phyloP scores from a whole-genome alignment of 2,113 vertebrate species.

The Trogon surrucura region DNA sequence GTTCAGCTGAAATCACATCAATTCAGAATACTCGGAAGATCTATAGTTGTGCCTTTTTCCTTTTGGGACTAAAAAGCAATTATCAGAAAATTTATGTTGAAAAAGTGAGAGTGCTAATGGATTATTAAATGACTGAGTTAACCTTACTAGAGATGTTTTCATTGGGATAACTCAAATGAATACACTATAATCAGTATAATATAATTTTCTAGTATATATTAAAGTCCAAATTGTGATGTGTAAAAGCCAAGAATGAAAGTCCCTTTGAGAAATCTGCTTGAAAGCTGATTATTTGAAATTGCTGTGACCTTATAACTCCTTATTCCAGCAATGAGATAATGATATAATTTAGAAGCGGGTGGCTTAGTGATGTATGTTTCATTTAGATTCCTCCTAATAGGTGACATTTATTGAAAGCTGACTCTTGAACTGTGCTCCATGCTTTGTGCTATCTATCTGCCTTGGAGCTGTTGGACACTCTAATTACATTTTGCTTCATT shows the following conservation, averaged over 20 bases:
- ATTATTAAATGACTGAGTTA: conserved; percentile 59
- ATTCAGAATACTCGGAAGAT: neutral
- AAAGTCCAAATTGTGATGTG: conserved; percentile 8
- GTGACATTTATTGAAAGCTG: conserved; percentile 55
- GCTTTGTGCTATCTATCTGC: conserved; percentile 48
- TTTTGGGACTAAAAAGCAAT: conserved; percentile 27
- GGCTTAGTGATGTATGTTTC: conserved; percentile 4
- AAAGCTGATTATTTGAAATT: conserved; percentile 42
- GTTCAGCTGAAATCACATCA: neutral
- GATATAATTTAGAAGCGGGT: neutral
- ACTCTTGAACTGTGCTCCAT: conserved; percentile 22
- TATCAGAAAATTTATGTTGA: conserved; percentile 14
- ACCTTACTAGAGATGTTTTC: conserved; percentile 54
- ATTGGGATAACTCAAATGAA: conserved; percentile 60
- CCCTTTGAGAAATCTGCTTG: conserved; percentile 9
- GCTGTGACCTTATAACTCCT: conserved; percentile 7
- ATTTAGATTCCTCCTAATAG: conserved; percentile 39
- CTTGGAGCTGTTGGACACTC: conserved; percentile 1
- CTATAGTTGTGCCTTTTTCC: neutral
- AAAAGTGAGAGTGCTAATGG: conserved; percentile 53
- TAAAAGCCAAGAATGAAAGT: conserved; percentile 44
- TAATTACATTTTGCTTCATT: conserved; percentile 76
- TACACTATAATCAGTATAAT: conserved; percentile 13
- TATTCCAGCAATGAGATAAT: conserved; percentile 13
- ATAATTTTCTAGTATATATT: conserved; percentile 44